Evolutionary conservation across 1,140 invertebrate species (phyloP), one percentile per base, ranked within the genome.

Genomic region (Geopemphigus sp.): DNA sequence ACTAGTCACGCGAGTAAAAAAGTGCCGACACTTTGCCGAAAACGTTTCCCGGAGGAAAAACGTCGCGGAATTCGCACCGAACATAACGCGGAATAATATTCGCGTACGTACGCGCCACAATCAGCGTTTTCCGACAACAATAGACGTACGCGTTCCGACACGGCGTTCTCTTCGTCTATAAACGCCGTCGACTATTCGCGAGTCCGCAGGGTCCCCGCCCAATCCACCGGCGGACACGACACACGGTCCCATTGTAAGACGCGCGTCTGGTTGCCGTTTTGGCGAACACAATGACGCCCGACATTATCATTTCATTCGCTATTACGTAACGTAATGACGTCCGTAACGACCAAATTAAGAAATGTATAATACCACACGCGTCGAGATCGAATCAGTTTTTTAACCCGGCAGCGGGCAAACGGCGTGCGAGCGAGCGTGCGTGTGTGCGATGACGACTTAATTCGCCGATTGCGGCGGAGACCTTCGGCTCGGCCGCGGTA

Each of bases 301-400:
- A 22, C 53, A 45, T 57, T 59, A 76, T 73, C 54, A 56, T 73
- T 57, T 73, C 70, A 73, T 57, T 73, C 17, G 53, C 70, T 53
- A 73, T 73, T 73, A 39, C 70, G 50, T 32, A 57, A 59, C n/a
- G 45, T 59, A 76, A 76, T 76, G 73, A 76, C 54, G 32, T 59
- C 54, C n/a, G 22, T 76, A 76, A 76, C 59, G 26, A 59, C 56
- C 73, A 59, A 39, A 53, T 76, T 53, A 76, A 57, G 56, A 76
- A 73, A 22, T 26, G 11, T 6, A 68, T 68, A 68, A 24, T 61
- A 61, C 74, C 74, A 78, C 74, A 78, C 74, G 57, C 74, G 45
- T 63, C 57, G 74, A 68, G 45, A 78, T 78, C 32, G 45, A 76
- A 76, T 78, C 57, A 45, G 56, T 78, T 78, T 78, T 63, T 78